A percentile compares a stretch with the other conserved stretches of the same genome.
These are phyloP conservation scores for Actenoides lindsayi DNA, from an alignment of 2,113 vertebrate genomes.

Conservation along the genomic window DNA sequence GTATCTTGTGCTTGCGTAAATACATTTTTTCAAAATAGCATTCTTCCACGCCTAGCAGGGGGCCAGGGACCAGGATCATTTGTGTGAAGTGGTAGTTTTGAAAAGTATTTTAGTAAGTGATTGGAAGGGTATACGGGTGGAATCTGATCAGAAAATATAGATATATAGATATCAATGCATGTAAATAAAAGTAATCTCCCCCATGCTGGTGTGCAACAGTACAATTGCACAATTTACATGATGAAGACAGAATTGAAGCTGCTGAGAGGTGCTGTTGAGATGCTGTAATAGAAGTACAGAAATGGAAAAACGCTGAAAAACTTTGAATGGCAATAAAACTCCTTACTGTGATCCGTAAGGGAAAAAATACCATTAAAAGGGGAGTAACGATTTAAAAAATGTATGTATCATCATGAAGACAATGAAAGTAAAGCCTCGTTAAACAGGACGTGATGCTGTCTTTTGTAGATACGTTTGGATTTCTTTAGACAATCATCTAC, in stretches of 20 bases:
- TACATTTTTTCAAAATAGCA: background rate
- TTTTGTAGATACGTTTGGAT: background rate
- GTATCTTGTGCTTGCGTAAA: background rate
- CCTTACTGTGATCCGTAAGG: background rate
- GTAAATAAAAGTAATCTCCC: constrained; percentile 23
- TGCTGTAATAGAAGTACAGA: background rate
- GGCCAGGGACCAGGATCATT: background rate
- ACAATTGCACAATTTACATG: background rate
- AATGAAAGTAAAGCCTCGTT: background rate
- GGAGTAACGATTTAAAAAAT: background rate
- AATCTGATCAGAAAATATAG: background rate
- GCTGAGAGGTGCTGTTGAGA: background rate
- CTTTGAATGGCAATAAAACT: background rate
- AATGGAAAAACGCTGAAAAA: background rate
- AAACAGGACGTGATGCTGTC: background rate
- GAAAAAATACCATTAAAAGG: background rate
- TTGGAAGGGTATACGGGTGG: background rate
- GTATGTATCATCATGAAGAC: background rate
- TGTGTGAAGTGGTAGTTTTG: background rate
- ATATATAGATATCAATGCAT: background rate
- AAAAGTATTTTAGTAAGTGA: background rate
- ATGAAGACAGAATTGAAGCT: background rate
- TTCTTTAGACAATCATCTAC: background rate
- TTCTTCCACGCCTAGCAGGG: background rate
- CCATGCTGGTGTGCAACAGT: background rate